Evolutionary conservation across 2,888 invertebrate species (phyloP), one percentile per base, ranked within the genome.

Genomic region (Nineta flava): DNA sequence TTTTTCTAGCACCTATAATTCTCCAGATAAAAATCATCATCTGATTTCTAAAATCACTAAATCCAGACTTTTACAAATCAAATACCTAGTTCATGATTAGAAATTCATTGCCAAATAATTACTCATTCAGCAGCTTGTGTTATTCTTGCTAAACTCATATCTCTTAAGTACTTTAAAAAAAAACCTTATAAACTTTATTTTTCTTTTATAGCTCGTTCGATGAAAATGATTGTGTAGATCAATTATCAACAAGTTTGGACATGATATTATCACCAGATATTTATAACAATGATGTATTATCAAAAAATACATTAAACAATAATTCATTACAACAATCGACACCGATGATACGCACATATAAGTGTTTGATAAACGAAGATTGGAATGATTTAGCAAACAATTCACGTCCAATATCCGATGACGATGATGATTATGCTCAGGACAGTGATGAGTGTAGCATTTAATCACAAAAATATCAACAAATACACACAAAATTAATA

Each of bases 371-470:
- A 58, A 15, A 49, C 61, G 43, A 16, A 9, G 42, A 12, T 7
- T 16, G 16, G 16, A 44, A 43, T 43, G 35, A 48, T 31, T 16
- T 40, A n/a, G 72, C 72, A 51, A 72, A 71, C 1, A 19, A 44
- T 44, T 47, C 17, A 64, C 64, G 15, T 53, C 51, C 16, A 58
- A 60, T 21, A 67, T 19, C 19, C 12, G 44, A 44, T 26, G 72
- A 72, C 4, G 72, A 72, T 52, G 73, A 71, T 1, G 72, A 72
- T 55, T 72, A 73, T 61, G 72, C 73, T 40, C 65, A 71, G 13
- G 76, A 77, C 59, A 76, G 76, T 59, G 77, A 77, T 61, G 77
- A 77, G 61, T 77, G 77, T 62, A 77, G 77, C 63, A 77, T 77
- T 67, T 78, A 66, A 49, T 9, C 13, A 40, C 12, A n/a, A 43